Base-by-base conservation (phyloP, 2,113 vertebrate species). In the Erinaceus europaeus region DNA sequence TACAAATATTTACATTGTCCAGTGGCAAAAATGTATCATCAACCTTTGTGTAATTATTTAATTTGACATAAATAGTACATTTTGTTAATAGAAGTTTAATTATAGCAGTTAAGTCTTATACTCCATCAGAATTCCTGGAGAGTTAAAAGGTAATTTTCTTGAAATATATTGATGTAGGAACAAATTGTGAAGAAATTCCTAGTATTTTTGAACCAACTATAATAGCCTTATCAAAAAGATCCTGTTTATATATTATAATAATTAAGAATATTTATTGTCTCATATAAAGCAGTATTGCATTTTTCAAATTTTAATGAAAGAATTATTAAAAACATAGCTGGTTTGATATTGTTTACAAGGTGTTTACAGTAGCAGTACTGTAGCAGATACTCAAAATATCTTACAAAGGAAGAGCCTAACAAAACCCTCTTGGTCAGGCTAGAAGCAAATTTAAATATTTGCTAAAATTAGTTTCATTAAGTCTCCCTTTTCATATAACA, bases 361-460 rank as follows among this genome's bases (percentile, higher is more conserved):
- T 4, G 2, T 59, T 80, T 46, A 5, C 34, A 38, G 15, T 13
- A 5, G 38, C 34, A 83, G 40, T 62, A 9, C 18, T 36, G 57
- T 32, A 42, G 44, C 77, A 48, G 12, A 20, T 50, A 21, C 9
- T 67, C 21, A 48, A 52, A 87, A 79, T 57, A n/a, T n/a, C n/a
- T 17, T 25, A 14, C 46, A 65, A 94, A 61, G 81, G 14, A 36
- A 87, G 48, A 78, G 32, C 61, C 27, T 48, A 79, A 86, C 25
- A 67, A 64, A 52, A 84, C 79, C 81, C 38, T 62, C 74, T 88
- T 91, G 88, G 88, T 80, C 67, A 84, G 71, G 17, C 12, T 89
- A 84, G 62, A n/a, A 75, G 15, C 52, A 44, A 69, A 42, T 73
- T 81, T 53, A 89, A 62, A 77, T 85, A 88, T 92, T 88, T 91